Conservation (phyloP, 2,113 vertebrate species). For the Coturnix japonica region DNA sequence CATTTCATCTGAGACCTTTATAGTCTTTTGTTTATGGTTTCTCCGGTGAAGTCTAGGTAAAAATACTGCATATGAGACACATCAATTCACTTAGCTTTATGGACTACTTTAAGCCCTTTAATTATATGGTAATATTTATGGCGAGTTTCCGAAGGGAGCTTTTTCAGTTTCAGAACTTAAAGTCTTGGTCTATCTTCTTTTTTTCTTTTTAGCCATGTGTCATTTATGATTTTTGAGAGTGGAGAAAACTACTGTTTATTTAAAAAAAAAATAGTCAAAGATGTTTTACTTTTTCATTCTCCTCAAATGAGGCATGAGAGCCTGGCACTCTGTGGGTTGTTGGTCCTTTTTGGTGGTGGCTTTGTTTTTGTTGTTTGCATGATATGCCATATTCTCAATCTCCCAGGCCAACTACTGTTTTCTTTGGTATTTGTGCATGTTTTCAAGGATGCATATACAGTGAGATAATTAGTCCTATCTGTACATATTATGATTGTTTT, state of each 20-base stretch:
- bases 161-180: constrained; percentile 54
- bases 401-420: neutral
- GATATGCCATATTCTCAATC: neutral
- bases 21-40: constrained; percentile 69
- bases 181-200: neutral
- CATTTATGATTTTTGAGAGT: constrained; percentile 26
- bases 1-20: constrained; percentile 66
- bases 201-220: constrained; percentile 13
- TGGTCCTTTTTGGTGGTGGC: neutral
- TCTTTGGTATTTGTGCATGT: neutral
- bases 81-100: constrained; percentile 71
- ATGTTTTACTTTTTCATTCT: neutral
- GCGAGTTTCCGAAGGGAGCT: constrained; percentile 39
- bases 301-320: neutral
- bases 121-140: constrained; percentile 72
- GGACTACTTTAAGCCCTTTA: constrained; percentile 69
- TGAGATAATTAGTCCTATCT: neutral
- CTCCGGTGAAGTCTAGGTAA: constrained; percentile 64
- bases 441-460: neutral
- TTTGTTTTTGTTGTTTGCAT: neutral
- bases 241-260: neutral
- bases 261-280: neutral
- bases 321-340: neutral
- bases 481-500: neutral
- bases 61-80: constrained; percentile 72